phyloP scores from a whole-genome alignment of 2,113 vertebrate species.

The Campylorhamphus procurvoides region DNA sequence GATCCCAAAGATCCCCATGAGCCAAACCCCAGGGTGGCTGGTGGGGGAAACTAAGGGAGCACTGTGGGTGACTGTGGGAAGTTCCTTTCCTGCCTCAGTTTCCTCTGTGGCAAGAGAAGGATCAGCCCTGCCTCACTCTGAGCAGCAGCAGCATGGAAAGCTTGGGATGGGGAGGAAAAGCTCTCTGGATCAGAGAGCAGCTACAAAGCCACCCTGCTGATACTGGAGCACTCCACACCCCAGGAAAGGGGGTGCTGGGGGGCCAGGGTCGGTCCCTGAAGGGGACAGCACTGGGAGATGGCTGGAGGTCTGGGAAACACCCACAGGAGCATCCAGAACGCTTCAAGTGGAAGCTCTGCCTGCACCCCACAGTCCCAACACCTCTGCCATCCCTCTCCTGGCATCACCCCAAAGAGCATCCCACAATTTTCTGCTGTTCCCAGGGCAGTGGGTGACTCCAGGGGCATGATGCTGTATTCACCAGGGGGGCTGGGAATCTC shows the following conservation, averaged over 20 bases:
- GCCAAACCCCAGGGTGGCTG: not conserved
- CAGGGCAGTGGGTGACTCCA: accelerated
- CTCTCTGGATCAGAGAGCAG: not conserved
- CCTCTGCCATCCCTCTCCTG: not conserved
- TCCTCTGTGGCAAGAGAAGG: not conserved
- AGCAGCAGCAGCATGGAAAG: not conserved
- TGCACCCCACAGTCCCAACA: not conserved
- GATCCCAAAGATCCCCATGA: not conserved
- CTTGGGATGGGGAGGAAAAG: not conserved
- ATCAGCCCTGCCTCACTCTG: not conserved
- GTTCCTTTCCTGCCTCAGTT: conserved; percentile 31
- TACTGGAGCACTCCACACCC: not conserved
- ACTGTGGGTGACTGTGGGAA: not conserved
- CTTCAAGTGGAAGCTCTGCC: not conserved
- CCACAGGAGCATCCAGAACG: not conserved
- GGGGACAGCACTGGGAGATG: not conserved
- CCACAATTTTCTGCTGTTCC: accelerated
- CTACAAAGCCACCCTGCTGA: not conserved
- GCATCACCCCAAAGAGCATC: not conserved
- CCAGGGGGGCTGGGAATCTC: not conserved
- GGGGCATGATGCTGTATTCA: accelerated
- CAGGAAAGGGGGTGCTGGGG: not conserved
- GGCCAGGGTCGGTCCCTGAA: not conserved
- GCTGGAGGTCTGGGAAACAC: not conserved
- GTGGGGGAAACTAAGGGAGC: accelerated